These are phyloP conservation scores for Esperia sulphurella DNA, from an alignment of 2,888 invertebrate species.

Conservation along the genomic window DNA sequence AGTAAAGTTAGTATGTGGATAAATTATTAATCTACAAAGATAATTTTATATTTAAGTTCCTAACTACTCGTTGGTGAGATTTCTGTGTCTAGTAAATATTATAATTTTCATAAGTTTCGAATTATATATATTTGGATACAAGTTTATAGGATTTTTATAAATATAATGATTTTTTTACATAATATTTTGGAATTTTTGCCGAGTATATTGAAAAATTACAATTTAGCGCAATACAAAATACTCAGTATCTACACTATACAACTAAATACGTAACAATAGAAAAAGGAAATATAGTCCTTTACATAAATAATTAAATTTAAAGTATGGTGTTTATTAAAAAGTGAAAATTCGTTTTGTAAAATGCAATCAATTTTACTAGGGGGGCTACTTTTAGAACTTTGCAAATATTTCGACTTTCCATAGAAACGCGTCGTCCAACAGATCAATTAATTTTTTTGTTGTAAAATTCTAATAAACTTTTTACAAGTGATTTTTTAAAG, in stretches of 20 bases:
- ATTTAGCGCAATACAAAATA: background rate
- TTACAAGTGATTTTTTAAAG: too few species aligned
- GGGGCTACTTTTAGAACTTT: too few species aligned
- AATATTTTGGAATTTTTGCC: too few species aligned
- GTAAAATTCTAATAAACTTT: too few species aligned
- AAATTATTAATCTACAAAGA: constrained; percentile 48
- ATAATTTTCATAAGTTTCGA: constrained; percentile 32
- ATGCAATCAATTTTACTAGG: too few species aligned
- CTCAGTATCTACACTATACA: background rate
- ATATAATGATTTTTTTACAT: background rate
- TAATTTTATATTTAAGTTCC: constrained; percentile 47
- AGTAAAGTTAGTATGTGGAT: constrained; percentile 48
- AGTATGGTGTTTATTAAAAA: constrained; percentile 2
- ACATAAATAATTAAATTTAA: background rate
- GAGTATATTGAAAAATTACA: too few species aligned
- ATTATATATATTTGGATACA: constrained; percentile 13
- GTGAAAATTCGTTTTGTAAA: background rate
- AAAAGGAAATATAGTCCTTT: too few species aligned
- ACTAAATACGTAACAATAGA: background rate
- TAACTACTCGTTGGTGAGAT: constrained; percentile 61
- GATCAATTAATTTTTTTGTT: background rate
- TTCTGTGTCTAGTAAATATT: constrained; percentile 20
- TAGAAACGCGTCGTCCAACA: background rate
- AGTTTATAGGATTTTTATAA: constrained; percentile 7
- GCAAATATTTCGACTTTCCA: too few species aligned